Evolutionary conservation across 2,113 vertebrate species (phyloP).

Genomic region (Aythya baeri): DNA sequence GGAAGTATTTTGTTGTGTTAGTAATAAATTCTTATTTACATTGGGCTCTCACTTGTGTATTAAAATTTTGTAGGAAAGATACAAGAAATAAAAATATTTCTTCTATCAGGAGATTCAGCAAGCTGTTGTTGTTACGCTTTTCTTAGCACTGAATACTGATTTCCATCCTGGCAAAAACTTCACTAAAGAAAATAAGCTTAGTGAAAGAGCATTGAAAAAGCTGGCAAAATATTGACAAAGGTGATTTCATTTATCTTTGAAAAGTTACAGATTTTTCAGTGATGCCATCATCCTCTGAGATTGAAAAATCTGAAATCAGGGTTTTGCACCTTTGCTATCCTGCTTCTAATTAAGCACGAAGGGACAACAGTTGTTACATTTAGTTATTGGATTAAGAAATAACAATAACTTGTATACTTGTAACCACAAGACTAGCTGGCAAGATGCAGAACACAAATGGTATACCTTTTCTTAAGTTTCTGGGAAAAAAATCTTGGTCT

Average conservation of each 20-base stretch:
- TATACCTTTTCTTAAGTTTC: neutral
- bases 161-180: slow-evolving; percentile 34
- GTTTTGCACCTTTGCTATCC: neutral
- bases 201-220: neutral
- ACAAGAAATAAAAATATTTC: slow-evolving; percentile 33
- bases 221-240: slow-evolving; percentile 12
- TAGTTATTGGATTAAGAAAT: neutral
- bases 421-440: neutral
- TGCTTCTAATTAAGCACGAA: neutral
- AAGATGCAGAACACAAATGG: neutral
- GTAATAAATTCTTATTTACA: slow-evolving; percentile 64
- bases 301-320: neutral
- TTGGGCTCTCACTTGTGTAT: slow-evolving; percentile 35
- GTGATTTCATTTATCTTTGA: neutral
- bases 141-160: slow-evolving; percentile 42
- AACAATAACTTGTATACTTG: neutral
- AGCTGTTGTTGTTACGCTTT: slow-evolving; percentile 35
- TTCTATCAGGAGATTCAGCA: slow-evolving; percentile 44
- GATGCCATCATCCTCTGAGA: neutral
- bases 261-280: slow-evolving; percentile 16
- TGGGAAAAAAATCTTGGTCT: neutral
- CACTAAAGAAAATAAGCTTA: neutral
- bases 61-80: slow-evolving; percentile 55
- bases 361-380: neutral
- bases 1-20: slow-evolving; percentile 64